phyloP scores from a whole-genome alignment of 2,888 invertebrate species.

The Hedychridium roseum region DNA sequence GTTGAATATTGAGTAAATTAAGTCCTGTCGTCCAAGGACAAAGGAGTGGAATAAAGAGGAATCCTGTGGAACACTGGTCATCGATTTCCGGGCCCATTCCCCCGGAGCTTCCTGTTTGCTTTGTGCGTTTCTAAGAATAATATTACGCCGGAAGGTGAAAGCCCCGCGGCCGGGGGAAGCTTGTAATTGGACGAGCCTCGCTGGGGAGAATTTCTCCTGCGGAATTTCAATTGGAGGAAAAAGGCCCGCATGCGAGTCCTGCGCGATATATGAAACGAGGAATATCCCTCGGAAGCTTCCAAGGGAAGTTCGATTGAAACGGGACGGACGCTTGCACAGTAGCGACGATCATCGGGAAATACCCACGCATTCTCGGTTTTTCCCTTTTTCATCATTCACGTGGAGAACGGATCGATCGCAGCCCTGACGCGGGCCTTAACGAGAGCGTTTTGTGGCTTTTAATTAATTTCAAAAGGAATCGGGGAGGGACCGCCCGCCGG shows the following conservation, averaged over 20 bases:
- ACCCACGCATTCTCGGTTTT: constrained; percentile 4
- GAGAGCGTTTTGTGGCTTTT: constrained; percentile 34
- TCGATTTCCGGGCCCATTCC: no score
- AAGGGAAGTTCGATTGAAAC: constrained; percentile 19
- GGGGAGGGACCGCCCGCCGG: constrained; percentile 21
- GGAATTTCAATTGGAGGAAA: constrained; percentile 3
- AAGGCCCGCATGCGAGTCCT: constrained; percentile 2
- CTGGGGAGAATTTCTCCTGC: no score
- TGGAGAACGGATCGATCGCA: constrained; percentile 17
- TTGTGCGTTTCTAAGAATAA: no score
- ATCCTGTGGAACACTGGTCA: no score
- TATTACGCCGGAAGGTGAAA: no score
- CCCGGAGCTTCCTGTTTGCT: no score
- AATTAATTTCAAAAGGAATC: constrained; percentile 39
- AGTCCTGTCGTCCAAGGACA: no score
- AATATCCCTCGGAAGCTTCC: constrained; percentile 8
- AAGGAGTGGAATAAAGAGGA: no score
- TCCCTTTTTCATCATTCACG: constrained; percentile 10
- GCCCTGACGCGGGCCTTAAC: constrained; percentile 25
- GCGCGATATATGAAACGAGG: constrained; percentile 5
- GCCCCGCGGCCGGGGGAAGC: no score
- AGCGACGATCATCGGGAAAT: constrained; percentile 18
- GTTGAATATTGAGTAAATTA: no score
- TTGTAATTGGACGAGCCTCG: no score
- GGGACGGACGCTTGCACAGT: constrained; percentile 13